Conservation (phyloP, 2,113 vertebrate species). For the Cochlearius cochlearius region DNA sequence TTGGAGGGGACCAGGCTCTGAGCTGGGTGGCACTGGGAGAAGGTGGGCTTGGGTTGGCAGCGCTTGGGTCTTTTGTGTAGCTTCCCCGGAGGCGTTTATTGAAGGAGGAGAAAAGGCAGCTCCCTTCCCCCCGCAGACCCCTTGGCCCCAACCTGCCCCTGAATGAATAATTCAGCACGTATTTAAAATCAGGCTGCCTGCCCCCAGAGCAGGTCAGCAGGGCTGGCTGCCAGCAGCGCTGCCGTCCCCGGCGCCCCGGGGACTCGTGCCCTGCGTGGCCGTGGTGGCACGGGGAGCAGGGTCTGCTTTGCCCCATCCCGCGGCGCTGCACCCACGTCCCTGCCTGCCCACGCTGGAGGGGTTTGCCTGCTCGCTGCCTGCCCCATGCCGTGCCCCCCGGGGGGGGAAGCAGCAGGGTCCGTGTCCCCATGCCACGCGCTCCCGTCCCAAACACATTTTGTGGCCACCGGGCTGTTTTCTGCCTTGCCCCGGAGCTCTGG, state of each 20-base stretch:
- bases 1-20: no score
- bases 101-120: neutral
- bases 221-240: neutral
- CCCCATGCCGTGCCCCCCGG: neutral
- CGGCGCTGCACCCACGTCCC: fast-evolving
- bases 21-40: neutral
- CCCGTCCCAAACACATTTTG: fast-evolving
- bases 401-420: fast-evolving
- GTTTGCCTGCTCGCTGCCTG: neutral
- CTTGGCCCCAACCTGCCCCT: neutral
- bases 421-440: fast-evolving
- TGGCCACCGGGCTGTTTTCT: neutral
- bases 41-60: neutral
- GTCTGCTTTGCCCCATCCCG: neutral
- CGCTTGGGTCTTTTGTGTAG: neutral
- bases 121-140: neutral
- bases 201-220: neutral
- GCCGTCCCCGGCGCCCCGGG: fast-evolving
- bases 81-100: fast-evolving
- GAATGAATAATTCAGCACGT: neutral
- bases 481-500: neutral
- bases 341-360: neutral
- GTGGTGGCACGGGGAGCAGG: neutral
- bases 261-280: fast-evolving
- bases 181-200: conserved; percentile 5